Base-by-base conservation (phyloP, 2,888 invertebrate genomes). In the Tanypteryx hageni region DNA sequence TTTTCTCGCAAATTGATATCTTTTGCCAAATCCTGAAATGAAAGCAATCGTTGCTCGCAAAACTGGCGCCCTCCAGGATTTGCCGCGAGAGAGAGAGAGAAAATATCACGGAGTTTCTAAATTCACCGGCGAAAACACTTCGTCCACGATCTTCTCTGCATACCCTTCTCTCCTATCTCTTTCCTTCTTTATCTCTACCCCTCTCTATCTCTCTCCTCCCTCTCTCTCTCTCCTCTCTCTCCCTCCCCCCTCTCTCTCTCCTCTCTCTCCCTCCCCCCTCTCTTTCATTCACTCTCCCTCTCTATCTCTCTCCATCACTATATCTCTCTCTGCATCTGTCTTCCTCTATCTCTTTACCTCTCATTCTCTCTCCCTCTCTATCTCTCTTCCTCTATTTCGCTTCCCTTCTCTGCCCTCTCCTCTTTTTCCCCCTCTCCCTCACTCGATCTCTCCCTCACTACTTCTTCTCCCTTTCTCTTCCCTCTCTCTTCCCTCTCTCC, bases 71-170 rank as follows among this genome's bases (percentile, higher is more conserved):
- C 76, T 27, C 22, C 27, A 13, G 13, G 76, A 76, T 76, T 76
- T 27, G 22, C n/a, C 11, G 16, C 16, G 10, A 13, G 68, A n/a
- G 68, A 68, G 22, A 68, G 68, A 22, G 68, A 68, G 18, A 68
- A 11, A 76, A 22, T 22, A 27, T 76, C n/a, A n/a, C n/a, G 76
- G 76, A n/a, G 76, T 76, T 76, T 22, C 76, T 27, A 76, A 76
- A 76, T 76, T 22, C 76, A 76, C 76, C 76, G 76, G 22, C 27
- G 76, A 76, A 76, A 76, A 76, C 76, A 76, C 76, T 76, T 76
- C 27, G 76, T 27, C 76, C 27, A 76, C 76, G 76, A 76, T 1
- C 76, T 22, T 27, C 44, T 44, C 44, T 44, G 44, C 44, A 44
- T 27, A 18, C 27, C 22, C 22, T 68, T 68, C 68, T 7, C n/a